Conservation (phyloP, 2,797 vertebrate species). For the Catharus ustulatus region DNA sequence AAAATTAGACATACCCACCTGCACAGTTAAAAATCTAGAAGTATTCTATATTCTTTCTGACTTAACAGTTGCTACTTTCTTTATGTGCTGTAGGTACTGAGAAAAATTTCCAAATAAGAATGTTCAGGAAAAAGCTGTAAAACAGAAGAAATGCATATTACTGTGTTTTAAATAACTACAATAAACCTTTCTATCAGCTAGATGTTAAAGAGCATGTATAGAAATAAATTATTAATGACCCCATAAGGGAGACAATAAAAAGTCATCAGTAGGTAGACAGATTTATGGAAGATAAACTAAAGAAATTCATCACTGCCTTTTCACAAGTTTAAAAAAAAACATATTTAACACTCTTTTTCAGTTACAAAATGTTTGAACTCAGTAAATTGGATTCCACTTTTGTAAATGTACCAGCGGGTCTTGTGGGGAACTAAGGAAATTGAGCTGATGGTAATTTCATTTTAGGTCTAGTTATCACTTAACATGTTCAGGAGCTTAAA, state of each 20-base stretch:
- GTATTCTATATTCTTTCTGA: fast-evolving
- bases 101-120: background rate
- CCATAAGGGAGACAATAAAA: background rate
- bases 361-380: background rate
- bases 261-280: background rate
- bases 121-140: background rate
- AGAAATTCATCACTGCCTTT: background rate
- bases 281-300: background rate
- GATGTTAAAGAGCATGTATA: background rate
- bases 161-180: background rate
- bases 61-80: background rate
- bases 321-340: background rate
- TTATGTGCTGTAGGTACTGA: background rate
- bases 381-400: background rate
- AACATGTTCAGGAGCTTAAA: background rate
- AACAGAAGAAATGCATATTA: background rate
- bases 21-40: background rate
- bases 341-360: background rate
- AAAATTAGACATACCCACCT: background rate
- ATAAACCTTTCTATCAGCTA: background rate
- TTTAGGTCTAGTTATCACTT: background rate
- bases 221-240: background rate
- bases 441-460: background rate
- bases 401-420: background rate
- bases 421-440: background rate